These are phyloP conservation scores for Oryzias curvinotus DNA, from an alignment of 2,113 vertebrate genomes.

Conservation along the genomic window DNA sequence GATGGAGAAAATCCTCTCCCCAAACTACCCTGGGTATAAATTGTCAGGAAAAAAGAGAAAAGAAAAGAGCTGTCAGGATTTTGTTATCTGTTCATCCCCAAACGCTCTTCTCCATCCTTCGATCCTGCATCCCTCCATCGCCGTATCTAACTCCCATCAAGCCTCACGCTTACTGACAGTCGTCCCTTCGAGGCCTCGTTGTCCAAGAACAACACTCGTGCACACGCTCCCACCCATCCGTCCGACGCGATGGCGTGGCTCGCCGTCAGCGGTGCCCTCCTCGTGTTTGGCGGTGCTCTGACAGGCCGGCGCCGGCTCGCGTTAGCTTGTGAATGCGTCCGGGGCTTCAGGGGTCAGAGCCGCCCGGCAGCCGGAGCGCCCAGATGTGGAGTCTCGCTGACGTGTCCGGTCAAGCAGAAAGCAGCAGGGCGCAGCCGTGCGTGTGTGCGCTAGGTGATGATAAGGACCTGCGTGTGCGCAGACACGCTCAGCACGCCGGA, in stretches of 20 bases:
- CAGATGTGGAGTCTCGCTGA: slow-evolving; percentile 67
- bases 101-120: slow-evolving; percentile 36
- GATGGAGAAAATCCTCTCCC: slow-evolving; percentile 21
- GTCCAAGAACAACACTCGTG: slow-evolving; percentile 30
- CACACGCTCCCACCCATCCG: slow-evolving; percentile 18
- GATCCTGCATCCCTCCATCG: slow-evolving; percentile 50
- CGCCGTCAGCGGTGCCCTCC: slow-evolving; percentile 43
- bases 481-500: neutral
- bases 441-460: slow-evolving; percentile 42
- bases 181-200: slow-evolving; percentile 49
- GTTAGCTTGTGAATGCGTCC: slow-evolving; percentile 40
- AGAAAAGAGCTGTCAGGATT: slow-evolving; percentile 59
- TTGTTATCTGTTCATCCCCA: slow-evolving; percentile 59
- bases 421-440: slow-evolving; percentile 12
- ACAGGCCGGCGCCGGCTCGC: slow-evolving; percentile 55
- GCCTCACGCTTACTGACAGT: slow-evolving; percentile 64
- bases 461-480: slow-evolving; percentile 28
- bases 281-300: slow-evolving; percentile 51
- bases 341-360: slow-evolving; percentile 56
- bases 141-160: slow-evolving; percentile 44
- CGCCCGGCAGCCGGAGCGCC: slow-evolving; percentile 20
- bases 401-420: slow-evolving; percentile 53
- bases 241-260: slow-evolving; percentile 45
- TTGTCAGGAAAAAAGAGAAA: slow-evolving; percentile 24
- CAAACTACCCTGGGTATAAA: slow-evolving; percentile 45